phyloP scores from a whole-genome alignment of 2,888 invertebrate species.

The Alsophila aescularia region DNA sequence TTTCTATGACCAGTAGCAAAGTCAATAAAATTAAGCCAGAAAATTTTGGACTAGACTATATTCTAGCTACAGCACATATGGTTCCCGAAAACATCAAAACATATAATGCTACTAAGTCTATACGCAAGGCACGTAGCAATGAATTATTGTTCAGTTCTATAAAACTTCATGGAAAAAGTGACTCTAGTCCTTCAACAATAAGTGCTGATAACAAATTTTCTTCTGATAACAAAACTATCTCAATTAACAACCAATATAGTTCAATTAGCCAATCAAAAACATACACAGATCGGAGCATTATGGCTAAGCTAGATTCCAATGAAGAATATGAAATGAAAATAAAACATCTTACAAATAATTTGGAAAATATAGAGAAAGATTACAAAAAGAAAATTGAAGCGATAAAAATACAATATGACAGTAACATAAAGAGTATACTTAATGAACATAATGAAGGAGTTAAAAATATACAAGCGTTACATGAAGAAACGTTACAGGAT shows the following conservation, averaged over 20 bases:
- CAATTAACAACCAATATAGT: constrained; percentile 38
- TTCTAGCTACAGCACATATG: constrained; percentile 54
- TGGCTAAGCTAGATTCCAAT: constrained; percentile 54
- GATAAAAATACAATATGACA: constrained; percentile 82
- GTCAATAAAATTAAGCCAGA: constrained; percentile 28
- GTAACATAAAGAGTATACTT: constrained; percentile 78
- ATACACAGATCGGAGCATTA: constrained; percentile 47
- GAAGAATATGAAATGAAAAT: constrained; percentile 66
- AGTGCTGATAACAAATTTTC: constrained; percentile 40
- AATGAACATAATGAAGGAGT: constrained; percentile 83
- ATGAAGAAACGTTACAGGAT: constrained; percentile 79
- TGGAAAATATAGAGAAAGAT: constrained; percentile 66
- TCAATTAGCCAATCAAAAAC: constrained; percentile 37
- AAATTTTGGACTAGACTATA: constrained; percentile 60
- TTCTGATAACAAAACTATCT: constrained; percentile 38
- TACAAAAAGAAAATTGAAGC: constrained; percentile 72
- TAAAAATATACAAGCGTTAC: constrained; percentile 79
- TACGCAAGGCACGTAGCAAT: constrained; percentile 54
- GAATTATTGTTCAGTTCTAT: constrained; percentile 38
- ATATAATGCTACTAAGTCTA: constrained; percentile 32
- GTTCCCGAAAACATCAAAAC: constrained; percentile 42
- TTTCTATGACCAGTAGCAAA: constrained; percentile 10
- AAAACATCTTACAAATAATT: constrained; percentile 53
- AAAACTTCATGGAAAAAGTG: constrained; percentile 28
- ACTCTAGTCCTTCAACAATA: constrained; percentile 36